Evolutionary conservation across 2,888 invertebrate species (phyloP).

Genomic region (Aricia artaxerxes): DNA sequence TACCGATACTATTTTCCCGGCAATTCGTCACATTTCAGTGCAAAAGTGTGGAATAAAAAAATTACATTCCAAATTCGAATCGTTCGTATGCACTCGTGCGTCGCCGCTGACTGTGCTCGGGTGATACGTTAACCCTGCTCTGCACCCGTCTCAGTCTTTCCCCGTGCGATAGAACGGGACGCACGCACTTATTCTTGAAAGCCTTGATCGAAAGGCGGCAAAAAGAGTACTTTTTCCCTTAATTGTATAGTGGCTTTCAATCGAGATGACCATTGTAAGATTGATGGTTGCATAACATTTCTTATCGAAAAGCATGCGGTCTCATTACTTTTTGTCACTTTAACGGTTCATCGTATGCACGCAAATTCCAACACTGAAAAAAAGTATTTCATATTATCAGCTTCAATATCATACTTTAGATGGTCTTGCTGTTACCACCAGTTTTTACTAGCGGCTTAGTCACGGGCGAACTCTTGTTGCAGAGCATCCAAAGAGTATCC

Average conservation of each 20-base stretch:
- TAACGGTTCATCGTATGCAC: constrained; percentile 8
- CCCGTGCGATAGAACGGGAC: constrained; percentile 43
- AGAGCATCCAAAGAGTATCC: too few relatives aligned
- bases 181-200: constrained; percentile 43
- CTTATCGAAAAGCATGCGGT: constrained; percentile 18
- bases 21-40: constrained; percentile 17
- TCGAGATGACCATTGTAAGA: constrained; percentile 28
- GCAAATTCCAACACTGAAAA: constrained; percentile 16
- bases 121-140: constrained; percentile 45
- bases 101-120: constrained; percentile 51
- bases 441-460: too few relatives aligned
- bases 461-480: too few relatives aligned
- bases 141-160: constrained; percentile 45
- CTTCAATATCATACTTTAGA: background rate
- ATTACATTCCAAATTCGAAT: constrained; percentile 44
- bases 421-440: too few relatives aligned
- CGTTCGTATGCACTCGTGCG: constrained; percentile 59
- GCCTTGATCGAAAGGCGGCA: constrained; percentile 44
- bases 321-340: constrained; percentile 31
- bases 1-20: background rate
- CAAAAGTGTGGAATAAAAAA: constrained; percentile 37
- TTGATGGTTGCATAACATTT: constrained; percentile 31
- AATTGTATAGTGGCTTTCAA: constrained; percentile 44
- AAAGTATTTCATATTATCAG: constrained; percentile 21
- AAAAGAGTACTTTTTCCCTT: constrained; percentile 46